Percentiles rank a stretch among this genome's conserved stretches.
Conservation (phyloP, 2,888 invertebrate species). For the Drosophila villosipedis region DNA sequence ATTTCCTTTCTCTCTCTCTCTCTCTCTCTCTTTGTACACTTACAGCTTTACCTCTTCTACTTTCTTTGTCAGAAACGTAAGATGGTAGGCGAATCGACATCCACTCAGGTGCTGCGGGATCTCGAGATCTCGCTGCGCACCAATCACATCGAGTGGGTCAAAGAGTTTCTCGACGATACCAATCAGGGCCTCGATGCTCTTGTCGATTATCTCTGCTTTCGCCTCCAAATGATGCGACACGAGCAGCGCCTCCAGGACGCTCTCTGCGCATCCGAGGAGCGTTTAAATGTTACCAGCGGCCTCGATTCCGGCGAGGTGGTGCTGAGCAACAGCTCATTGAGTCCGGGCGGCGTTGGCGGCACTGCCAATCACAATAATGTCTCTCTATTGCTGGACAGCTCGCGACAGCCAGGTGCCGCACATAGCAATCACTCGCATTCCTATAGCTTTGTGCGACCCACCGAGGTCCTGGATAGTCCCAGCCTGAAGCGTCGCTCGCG, state of each 20-base stretch:
- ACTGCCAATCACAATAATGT: slow-evolving; percentile 57
- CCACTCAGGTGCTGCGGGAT: slow-evolving; percentile 98
- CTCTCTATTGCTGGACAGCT: slow-evolving; percentile 69
- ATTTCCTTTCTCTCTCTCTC: slow-evolving; percentile 19
- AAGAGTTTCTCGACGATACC: slow-evolving; percentile 97
- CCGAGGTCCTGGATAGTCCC: slow-evolving; percentile 89
- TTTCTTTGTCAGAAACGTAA: slow-evolving; percentile 95
- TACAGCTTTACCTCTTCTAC: slow-evolving; percentile 85
- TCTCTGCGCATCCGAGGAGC: slow-evolving; percentile 91
- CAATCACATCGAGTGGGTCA: slow-evolving; percentile 99
- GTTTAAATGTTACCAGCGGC: slow-evolving; percentile 86
- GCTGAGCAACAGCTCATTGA: slow-evolving; percentile 84
- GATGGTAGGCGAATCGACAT: slow-evolving; percentile 98
- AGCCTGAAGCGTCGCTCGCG: slow-evolving; percentile 91
- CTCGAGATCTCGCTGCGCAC: slow-evolving; percentile 99
- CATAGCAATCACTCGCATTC: slow-evolving; percentile 55
- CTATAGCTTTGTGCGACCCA: slow-evolving; percentile 86
- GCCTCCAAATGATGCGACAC: slow-evolving; percentile 96
- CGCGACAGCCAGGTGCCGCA: slow-evolving; percentile 45
- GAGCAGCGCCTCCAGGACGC: slow-evolving; percentile 93
- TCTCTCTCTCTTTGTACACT: slow-evolving; percentile 74
- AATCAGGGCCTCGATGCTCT: slow-evolving; percentile 98
- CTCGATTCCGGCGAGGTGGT: slow-evolving; percentile 61
- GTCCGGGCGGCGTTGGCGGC: slow-evolving; percentile 74
- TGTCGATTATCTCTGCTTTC: slow-evolving; percentile 98